Evolutionary conservation across 2,888 invertebrate species (phyloP).

Genomic region (Dysmachus trigonus): DNA sequence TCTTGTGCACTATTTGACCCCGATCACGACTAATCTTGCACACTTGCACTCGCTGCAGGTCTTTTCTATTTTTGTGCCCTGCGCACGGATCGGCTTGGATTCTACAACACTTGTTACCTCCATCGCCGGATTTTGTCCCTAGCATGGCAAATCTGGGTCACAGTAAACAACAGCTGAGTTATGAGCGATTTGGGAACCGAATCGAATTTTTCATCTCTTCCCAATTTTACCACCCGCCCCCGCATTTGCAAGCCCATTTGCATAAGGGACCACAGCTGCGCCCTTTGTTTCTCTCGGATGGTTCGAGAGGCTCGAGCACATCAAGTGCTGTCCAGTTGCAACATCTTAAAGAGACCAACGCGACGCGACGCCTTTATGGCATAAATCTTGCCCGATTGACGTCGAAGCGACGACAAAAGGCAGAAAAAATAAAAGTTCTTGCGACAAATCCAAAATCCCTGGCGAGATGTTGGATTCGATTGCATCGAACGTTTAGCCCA

Average conservation of each 20-base stretch:
- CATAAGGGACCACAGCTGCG: slow-evolving; percentile 37
- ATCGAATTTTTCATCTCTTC: slow-evolving; percentile 15
- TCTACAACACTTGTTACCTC: slow-evolving; percentile 21
- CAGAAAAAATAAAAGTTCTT: not conserved
- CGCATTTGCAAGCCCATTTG: slow-evolving; percentile 32
- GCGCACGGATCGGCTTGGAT: not conserved
- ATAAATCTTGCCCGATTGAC: slow-evolving; percentile 35
- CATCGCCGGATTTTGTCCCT: not conserved
- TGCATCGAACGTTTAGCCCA: slow-evolving; percentile 3
- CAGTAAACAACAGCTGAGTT: slow-evolving; percentile 8
- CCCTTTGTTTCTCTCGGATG: not conserved
- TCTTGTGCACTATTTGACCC: not conserved
- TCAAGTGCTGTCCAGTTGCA: slow-evolving; percentile 40
- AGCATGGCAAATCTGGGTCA: slow-evolving; percentile 25
- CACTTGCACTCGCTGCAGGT: not conserved
- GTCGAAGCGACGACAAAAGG: not conserved
- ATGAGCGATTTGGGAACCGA: not conserved
- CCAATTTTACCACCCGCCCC: slow-evolving; percentile 21
- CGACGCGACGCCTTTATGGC: slow-evolving; percentile 23
- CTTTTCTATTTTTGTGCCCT: not conserved
- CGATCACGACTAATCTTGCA: not conserved
- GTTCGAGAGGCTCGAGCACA: slow-evolving; percentile 3
- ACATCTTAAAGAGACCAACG: slow-evolving; percentile 37
- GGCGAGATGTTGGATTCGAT: not conserved
- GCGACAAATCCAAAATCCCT: slow-evolving; percentile 23